These are phyloP conservation scores for Argyresthia goedartella DNA, from an alignment of 2,888 invertebrate genomes.

Conservation along the genomic window DNA sequence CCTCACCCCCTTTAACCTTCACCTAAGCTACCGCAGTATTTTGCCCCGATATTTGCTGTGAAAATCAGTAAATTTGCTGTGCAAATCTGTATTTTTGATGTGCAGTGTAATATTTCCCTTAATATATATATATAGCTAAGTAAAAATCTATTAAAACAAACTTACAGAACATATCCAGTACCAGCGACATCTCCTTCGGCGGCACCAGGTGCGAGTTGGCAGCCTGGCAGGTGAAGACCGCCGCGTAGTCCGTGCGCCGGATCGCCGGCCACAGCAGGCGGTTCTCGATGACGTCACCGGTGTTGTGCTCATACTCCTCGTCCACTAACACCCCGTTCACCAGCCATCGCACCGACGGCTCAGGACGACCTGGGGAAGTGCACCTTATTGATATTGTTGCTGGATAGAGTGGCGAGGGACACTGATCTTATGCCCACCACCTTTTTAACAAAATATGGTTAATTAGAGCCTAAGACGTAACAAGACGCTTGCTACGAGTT, in stretches of 20 bases:
- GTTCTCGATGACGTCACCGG: slow-evolving; percentile 89
- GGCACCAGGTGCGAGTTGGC: slow-evolving; percentile 87
- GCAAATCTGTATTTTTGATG: no score
- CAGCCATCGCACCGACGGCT: slow-evolving; percentile 86
- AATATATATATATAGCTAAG: no score
- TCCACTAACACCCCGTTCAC: slow-evolving; percentile 85
- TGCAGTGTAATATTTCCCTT: no score
- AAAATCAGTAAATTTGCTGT: no score
- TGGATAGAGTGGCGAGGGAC: no score
- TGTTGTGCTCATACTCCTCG: slow-evolving; percentile 86
- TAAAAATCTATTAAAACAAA: slow-evolving; percentile 21
- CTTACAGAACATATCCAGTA: slow-evolving; percentile 86
- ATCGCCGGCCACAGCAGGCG: slow-evolving; percentile 81
- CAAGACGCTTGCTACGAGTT: no score
- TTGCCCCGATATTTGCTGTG: no score
- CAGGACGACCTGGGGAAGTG: slow-evolving; percentile 76
- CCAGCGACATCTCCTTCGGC: slow-evolving; percentile 81
- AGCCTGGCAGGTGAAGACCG: slow-evolving; percentile 90
- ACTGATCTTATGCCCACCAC: no score
- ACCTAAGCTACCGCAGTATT: no score
- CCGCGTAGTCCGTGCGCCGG: slow-evolving; percentile 83
- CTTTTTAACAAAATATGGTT: no score
- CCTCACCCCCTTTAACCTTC: no score
- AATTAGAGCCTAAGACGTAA: no score
- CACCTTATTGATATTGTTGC: not conserved